These are phyloP conservation scores for Dromaius novaehollandiae DNA, from an alignment of 2,113 vertebrate genomes.

Conservation along the genomic window DNA sequence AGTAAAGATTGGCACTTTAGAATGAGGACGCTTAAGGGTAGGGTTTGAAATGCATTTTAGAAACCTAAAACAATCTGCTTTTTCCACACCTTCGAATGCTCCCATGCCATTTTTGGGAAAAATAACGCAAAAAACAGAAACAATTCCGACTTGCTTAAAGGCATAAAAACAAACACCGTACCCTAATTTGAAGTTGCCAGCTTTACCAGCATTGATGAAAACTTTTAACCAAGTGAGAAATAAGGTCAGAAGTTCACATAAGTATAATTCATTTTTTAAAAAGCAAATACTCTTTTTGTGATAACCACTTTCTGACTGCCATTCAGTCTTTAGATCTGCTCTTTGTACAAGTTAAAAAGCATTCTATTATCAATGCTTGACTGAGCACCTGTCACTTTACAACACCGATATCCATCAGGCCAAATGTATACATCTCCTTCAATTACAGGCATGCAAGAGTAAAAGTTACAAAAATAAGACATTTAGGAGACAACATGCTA, in stretches of 20 bases:
- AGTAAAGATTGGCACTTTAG: neutral
- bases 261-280: neutral
- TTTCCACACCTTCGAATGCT: neutral
- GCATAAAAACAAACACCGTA: neutral
- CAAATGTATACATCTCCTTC: constrained; percentile 4
- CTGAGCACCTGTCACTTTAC: constrained; percentile 5
- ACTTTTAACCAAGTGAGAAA: neutral
- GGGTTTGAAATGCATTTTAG: neutral
- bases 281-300: neutral
- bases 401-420: neutral
- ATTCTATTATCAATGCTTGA: constrained; percentile 3
- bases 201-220: neutral
- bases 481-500: neutral
- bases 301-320: neutral
- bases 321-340: neutral
- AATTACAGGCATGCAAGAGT: neutral
- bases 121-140: neutral
- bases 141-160: neutral
- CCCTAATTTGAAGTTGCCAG: neutral
- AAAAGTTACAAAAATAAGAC: neutral
- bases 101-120: neutral
- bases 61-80: neutral
- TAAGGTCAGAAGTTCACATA: neutral
- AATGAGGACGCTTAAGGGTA: neutral
- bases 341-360: neutral